Percentiles rank a stretch among this genome's conserved stretches.
Conservation (phyloP, 2,888 invertebrate genomes). For the Lucinisca nassula region DNA sequence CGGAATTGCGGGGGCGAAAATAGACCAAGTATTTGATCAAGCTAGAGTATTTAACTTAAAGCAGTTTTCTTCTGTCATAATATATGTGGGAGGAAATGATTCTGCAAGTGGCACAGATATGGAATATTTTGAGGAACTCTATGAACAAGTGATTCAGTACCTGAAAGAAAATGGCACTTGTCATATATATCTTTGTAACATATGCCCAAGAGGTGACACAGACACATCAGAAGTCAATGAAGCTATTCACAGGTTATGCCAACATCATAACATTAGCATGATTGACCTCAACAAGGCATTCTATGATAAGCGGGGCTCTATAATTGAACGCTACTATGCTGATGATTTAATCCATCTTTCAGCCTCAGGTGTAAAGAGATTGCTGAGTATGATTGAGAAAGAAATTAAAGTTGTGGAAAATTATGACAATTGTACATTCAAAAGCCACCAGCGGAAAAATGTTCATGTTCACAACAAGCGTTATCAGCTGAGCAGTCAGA, state of each 20-base stretch:
- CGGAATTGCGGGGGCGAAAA: neutral
- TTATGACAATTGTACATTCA: neutral
- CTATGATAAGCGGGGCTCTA: neutral
- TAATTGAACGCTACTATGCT: neutral
- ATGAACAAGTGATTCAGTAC: neutral
- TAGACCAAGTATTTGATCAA: neutral
- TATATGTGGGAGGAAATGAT: neutral
- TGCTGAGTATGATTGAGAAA: neutral
- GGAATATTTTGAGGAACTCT: conserved; percentile 6
- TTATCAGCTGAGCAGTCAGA: neutral
- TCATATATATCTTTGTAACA: neutral
- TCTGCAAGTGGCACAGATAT: neutral
- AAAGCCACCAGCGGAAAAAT: neutral
- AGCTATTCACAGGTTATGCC: neutral
- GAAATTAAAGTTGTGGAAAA: neutral
- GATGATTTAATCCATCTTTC: neutral
- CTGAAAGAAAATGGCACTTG: neutral
- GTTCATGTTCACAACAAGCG: too few relatives aligned
- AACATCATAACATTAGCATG: neutral
- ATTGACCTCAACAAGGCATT: neutral
- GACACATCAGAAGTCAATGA: neutral
- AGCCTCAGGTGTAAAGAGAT: neutral
- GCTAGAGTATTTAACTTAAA: neutral
- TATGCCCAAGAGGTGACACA: conserved; percentile 4
- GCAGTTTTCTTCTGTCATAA: neutral